Conservation (phyloP, 2,888 invertebrate genomes). For the Lacanobia wlatinum region DNA sequence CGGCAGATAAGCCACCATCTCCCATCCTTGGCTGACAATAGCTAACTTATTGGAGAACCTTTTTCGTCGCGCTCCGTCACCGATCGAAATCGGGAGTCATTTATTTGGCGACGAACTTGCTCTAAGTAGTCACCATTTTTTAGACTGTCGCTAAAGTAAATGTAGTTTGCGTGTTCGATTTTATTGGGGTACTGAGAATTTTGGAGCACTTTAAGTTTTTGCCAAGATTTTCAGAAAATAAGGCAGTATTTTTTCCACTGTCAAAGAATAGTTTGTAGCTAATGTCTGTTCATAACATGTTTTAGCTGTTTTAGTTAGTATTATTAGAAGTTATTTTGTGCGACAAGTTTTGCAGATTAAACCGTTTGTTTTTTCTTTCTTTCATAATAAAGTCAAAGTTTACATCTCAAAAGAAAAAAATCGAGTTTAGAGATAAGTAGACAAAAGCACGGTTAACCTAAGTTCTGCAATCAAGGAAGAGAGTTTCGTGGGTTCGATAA, state of each 20-base stretch:
- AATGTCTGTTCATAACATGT: too few species aligned
- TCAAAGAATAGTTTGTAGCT: too few species aligned
- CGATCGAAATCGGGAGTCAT: slow-evolving; percentile 36
- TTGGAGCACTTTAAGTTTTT: neutral
- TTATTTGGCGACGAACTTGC: slow-evolving; percentile 42
- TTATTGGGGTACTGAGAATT: neutral
- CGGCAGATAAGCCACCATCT: slow-evolving; percentile 37
- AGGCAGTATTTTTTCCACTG: neutral
- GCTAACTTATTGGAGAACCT: slow-evolving; percentile 45
- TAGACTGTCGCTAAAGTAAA: neutral
- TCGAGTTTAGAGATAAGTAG: neutral
- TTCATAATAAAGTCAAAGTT: too few species aligned
- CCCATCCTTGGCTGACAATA: slow-evolving; percentile 31
- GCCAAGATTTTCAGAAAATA: neutral
- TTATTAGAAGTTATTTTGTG: too few species aligned
- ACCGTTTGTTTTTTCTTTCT: too few species aligned
- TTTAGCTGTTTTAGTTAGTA: too few species aligned
- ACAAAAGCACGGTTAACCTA: neutral
- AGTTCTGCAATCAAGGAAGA: neutral
- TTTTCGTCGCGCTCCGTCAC: slow-evolving; percentile 20
- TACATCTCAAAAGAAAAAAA: too few species aligned
- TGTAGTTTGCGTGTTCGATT: neutral
- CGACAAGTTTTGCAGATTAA: too few species aligned
- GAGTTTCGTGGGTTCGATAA: neutral
- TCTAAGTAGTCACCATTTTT: slow-evolving; percentile 15